A percentile compares a stretch with the other conserved stretches of the same genome.
Conservation (phyloP, 2,888 invertebrate species). For the Napeogenes sylphis region DNA sequence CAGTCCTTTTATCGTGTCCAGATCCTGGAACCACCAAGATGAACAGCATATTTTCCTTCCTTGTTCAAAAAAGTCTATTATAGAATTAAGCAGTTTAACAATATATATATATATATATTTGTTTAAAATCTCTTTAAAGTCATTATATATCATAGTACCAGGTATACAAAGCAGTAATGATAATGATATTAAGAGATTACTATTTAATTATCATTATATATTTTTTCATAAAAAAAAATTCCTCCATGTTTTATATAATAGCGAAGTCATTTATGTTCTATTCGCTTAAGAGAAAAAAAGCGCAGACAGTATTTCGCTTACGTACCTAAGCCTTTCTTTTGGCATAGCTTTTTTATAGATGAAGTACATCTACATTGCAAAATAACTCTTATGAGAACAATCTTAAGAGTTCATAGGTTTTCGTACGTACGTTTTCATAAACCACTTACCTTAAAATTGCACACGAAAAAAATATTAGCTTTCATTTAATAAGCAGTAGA, state of each 20-base stretch:
- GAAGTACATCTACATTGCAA: constrained; percentile 18
- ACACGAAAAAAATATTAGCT: constrained; percentile 29
- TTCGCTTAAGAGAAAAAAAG: constrained; percentile 7
- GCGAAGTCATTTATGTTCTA: constrained; percentile 4
- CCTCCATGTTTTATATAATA: constrained; percentile 18
- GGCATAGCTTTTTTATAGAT: neutral
- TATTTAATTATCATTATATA: neutral
- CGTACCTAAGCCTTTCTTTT: constrained; percentile 4
- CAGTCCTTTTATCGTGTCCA: neutral
- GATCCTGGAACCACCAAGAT: neutral
- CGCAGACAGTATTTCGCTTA: constrained; percentile 1
- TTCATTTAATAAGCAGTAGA: constrained; percentile 27
- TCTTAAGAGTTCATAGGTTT: constrained; percentile 22
- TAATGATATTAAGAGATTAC: too few species aligned
- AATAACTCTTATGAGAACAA: constrained; percentile 22
- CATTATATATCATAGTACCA: too few species aligned
- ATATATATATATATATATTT: too few species aligned
- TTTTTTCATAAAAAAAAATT: constrained; percentile 5
- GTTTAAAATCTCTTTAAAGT: too few species aligned
- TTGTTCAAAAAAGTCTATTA: too few species aligned
- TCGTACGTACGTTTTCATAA: constrained; percentile 22
- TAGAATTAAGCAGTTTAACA: too few species aligned
- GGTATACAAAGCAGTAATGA: too few species aligned
- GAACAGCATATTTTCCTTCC: too few species aligned
- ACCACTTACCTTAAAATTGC: constrained; percentile 30